Base-by-base conservation (phyloP, 2,113 vertebrate genomes). In the Litocranius walleri region DNA sequence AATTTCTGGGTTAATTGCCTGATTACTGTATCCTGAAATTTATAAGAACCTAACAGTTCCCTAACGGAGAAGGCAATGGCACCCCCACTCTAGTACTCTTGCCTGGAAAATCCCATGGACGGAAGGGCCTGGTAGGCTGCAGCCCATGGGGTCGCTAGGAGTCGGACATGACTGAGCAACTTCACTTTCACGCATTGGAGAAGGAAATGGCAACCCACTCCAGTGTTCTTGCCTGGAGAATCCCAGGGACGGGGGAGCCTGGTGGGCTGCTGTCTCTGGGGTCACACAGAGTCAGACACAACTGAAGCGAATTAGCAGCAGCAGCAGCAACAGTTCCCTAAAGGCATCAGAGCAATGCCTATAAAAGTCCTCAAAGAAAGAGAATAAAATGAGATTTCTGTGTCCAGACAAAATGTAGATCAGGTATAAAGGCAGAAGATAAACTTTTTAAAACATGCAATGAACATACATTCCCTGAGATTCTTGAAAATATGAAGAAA, bases 391-490 rank as follows among this genome's bases (percentile, higher is more conserved):
- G 57, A 95, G 84, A 94, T 74, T 67, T 95, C 64, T 59, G 9
- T 84, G 89, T 54, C 59, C 43, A 88, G 67, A 27, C 16, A 67
- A 95, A 91, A 92, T 82, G 27, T 33, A 74, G 23, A 94, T 90
- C 29, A 90, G 12, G 13, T 94, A 56, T 57, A 86, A 83, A 90
- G 17, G 33, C 45, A 95, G 40, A 94, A 88, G 50, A 88, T 48
- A 97, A 92, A 94, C 17, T 91, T 96, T 91, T 74, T 33, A 17
- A 88, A 96, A n/a, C 6, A 80, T 78, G 21, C 40, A 86, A 95
- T 83, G 23, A 90, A 91, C 71, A 78, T 52, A 30, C 4, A 90
- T 59, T 94, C 40, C 11, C 43, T 82, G 27, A 94, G n/a, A 29
- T 54, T 80, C 61, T 92, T 90, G 9, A 88, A 95, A 96, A 95